phyloP scores from a whole-genome alignment of 2,113 vertebrate genomes.

The Psittacula cyanocephala region DNA sequence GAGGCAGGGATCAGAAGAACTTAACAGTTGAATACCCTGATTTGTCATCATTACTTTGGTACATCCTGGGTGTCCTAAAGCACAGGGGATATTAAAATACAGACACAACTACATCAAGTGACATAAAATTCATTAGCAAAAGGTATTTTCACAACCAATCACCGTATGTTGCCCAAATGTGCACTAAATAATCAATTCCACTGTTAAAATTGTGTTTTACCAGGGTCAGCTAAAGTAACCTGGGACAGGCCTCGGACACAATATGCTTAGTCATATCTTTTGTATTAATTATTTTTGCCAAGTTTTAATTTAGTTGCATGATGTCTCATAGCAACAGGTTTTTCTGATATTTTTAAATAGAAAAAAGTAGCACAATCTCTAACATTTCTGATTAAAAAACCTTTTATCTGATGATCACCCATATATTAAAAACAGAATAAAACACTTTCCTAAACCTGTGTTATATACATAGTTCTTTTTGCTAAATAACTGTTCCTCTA shows the following conservation, averaged over 20 bases:
- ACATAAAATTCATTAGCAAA: neutral
- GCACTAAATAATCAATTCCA: neutral
- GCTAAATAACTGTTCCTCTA: neutral
- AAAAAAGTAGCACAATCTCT: neutral
- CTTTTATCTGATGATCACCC: neutral
- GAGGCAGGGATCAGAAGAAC: neutral
- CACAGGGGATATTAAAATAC: neutral
- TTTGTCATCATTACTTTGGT: neutral
- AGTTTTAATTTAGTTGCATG: neutral
- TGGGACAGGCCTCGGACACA: neutral
- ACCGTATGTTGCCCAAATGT: neutral
- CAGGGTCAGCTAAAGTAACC: neutral
- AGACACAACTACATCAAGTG: neutral
- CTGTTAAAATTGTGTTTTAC: neutral
- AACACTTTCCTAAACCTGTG: neutral
- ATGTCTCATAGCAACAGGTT: neutral
- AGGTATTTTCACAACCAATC: neutral
- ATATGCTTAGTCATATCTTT: neutral
- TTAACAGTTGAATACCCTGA: neutral
- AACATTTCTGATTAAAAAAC: neutral
- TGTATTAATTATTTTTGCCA: neutral
- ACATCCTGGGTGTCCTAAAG: neutral
- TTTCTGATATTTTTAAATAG: neutral
- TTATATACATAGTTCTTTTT: neutral
- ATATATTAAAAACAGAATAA: neutral